Percentiles rank a stretch among this genome's conserved stretches.
phyloP scores from a whole-genome alignment of 2,888 invertebrate genomes.

The Clepsis dumicolana region DNA sequence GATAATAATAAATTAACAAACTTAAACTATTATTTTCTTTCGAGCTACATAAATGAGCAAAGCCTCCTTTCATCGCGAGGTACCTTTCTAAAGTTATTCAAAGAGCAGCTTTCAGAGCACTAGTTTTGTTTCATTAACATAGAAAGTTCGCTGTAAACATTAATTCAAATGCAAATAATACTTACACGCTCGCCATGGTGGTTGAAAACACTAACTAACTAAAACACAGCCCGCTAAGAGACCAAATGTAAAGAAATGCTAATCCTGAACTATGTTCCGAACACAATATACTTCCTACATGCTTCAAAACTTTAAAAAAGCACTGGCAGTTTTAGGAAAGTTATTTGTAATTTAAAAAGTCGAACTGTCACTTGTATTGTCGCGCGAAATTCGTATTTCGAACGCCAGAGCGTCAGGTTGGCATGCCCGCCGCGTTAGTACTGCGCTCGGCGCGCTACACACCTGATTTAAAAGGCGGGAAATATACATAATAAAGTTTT shows the following conservation, averaged over 20 bases:
- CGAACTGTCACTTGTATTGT: conserved; percentile 56
- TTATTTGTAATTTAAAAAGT: conserved; percentile 47
- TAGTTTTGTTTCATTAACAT: conserved; percentile 12
- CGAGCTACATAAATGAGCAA: not conserved
- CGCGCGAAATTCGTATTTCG: conserved; percentile 60
- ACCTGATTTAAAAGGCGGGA: conserved; percentile 59
- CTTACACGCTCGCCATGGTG: conserved; percentile 66
- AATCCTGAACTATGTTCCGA: conserved; percentile 45
- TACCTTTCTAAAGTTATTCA: not conserved
- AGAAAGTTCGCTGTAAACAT: conserved; percentile 24
- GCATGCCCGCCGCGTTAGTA: conserved; percentile 56
- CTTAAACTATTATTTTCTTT: not conserved
- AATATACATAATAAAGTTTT: conserved; percentile 48
- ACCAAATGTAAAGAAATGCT: conserved; percentile 54
- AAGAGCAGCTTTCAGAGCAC: conserved; percentile 3
- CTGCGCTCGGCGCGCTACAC: conserved; percentile 60
- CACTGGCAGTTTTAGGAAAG: conserved; percentile 50
- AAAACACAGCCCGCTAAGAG: conserved; percentile 53
- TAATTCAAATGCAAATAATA: conserved; percentile 55
- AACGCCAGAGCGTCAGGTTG: conserved; percentile 57
- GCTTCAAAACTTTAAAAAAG: conserved; percentile 42
- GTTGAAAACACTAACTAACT: conserved; percentile 55
- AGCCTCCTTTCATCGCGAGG: not conserved
- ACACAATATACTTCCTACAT: conserved; percentile 24
- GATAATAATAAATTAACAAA: too few relatives aligned